A percentile compares a stretch with the other conserved stretches of the same genome.
phyloP scores from a whole-genome alignment of 2,113 vertebrate genomes.

The Protobothrops flavoviridis region DNA sequence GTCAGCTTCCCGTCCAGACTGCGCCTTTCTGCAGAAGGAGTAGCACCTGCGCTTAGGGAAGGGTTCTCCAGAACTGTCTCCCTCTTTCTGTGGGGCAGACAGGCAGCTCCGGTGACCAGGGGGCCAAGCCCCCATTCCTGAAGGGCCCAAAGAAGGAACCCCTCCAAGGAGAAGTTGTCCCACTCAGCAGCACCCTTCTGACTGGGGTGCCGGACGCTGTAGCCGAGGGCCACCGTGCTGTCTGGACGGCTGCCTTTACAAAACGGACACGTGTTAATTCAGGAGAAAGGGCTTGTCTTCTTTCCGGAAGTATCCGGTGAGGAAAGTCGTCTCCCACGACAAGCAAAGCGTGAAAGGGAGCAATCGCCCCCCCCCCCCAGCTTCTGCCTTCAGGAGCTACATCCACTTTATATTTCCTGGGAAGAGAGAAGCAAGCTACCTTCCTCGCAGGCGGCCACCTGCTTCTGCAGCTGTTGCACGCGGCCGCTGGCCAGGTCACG shows the following conservation, averaged over 20 bases:
- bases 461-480: constrained; percentile 78
- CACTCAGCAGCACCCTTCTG: neutral
- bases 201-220: neutral
- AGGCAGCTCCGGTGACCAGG: neutral
- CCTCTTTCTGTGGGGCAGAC: neutral
- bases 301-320: neutral
- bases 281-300: too few species aligned
- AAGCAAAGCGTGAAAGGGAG: neutral
- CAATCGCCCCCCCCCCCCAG: neutral
- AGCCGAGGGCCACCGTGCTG: neutral
- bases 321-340: rapidly evolving
- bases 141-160: neutral
- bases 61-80: neutral
- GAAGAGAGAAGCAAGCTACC: constrained; percentile 58
- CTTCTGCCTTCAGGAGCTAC: neutral
- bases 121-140: neutral
- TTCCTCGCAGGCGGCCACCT: constrained; percentile 80
- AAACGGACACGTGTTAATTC: neutral
- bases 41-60: rapidly evolving
- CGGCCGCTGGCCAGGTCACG: constrained; percentile 68
- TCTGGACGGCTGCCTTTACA: neutral
- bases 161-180: too few species aligned
- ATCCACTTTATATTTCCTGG: neutral
- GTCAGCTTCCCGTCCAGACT: constrained; percentile 72
- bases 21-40: constrained; percentile 68